phyloP scores from a whole-genome alignment of 2,888 invertebrate species.

The Exocentrus adspersus region DNA sequence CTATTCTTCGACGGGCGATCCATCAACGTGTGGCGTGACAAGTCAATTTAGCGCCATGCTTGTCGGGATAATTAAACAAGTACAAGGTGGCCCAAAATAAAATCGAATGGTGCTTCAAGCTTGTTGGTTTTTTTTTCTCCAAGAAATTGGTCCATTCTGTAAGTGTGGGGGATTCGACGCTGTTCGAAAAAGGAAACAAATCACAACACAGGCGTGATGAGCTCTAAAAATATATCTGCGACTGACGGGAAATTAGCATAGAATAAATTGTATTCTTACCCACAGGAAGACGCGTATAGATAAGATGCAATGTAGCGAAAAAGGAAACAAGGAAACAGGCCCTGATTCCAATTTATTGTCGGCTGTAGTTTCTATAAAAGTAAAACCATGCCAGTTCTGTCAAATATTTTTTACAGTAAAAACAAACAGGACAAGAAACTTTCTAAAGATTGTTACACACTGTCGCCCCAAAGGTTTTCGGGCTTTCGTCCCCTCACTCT shows the following conservation, averaged over 20 bases:
- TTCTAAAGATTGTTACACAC: no score
- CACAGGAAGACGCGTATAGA: neutral
- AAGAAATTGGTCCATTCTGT: no score
- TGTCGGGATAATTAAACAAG: neutral
- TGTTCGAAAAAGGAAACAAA: neutral
- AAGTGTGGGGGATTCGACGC: no score
- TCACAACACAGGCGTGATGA: neutral
- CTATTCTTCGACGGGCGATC: conserved; percentile 23
- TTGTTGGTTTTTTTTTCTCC: no score
- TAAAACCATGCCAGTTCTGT: no score
- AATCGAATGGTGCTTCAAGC: no score
- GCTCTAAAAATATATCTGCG: neutral
- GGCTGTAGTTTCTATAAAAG: no score
- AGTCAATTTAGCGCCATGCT: conserved; percentile 27
- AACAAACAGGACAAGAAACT: no score
- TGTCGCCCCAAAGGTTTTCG: no score
- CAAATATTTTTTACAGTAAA: no score
- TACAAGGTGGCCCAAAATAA: conserved; percentile 16
- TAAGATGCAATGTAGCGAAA: neutral
- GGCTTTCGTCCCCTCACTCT: no score
- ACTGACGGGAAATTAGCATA: neutral
- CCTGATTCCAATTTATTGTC: neutral
- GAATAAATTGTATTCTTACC: neutral
- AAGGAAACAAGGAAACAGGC: neutral
- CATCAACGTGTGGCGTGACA: conserved; percentile 30